phyloP scores from a whole-genome alignment of 2,888 invertebrate genomes.

The Abrostola tripartita region DNA sequence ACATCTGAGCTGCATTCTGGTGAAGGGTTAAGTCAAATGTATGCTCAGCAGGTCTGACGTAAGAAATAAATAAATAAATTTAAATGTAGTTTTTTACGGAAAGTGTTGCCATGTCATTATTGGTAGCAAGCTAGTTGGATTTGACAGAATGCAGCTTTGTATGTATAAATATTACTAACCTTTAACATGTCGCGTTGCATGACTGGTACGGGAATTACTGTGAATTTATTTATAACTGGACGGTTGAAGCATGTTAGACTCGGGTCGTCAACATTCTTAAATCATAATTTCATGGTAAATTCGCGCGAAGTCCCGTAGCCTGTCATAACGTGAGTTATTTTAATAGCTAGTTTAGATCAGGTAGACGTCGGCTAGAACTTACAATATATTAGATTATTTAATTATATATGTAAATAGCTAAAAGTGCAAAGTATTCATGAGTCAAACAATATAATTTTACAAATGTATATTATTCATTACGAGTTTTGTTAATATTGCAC shows the following conservation, averaged over 20 bases:
- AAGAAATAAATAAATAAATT: constrained; percentile 19
- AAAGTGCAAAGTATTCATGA: constrained; percentile 39
- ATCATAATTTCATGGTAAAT: neutral
- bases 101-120: too few relatives aligned
- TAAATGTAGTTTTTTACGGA: constrained; percentile 14
- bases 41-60: constrained; percentile 10
- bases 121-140: too few relatives aligned
- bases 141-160: constrained; percentile 24
- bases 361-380: constrained; percentile 22
- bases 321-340: constrained; percentile 10
- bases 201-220: neutral
- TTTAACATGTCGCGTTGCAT: too few relatives aligned
- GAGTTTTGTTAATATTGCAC: constrained; percentile 22
- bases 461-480: constrained; percentile 32
- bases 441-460: constrained; percentile 6
- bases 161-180: constrained; percentile 4
- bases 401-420: constrained; percentile 39
- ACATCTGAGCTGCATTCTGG: constrained; percentile 22
- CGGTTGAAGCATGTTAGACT: too few relatives aligned
- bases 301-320: neutral
- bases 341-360: constrained; percentile 20
- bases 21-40: neutral
- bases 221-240: neutral
- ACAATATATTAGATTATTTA: constrained; percentile 19
- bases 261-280: neutral